Evolutionary conservation across 2,888 invertebrate species (phyloP).

Genomic region (Apotomis capreana): DNA sequence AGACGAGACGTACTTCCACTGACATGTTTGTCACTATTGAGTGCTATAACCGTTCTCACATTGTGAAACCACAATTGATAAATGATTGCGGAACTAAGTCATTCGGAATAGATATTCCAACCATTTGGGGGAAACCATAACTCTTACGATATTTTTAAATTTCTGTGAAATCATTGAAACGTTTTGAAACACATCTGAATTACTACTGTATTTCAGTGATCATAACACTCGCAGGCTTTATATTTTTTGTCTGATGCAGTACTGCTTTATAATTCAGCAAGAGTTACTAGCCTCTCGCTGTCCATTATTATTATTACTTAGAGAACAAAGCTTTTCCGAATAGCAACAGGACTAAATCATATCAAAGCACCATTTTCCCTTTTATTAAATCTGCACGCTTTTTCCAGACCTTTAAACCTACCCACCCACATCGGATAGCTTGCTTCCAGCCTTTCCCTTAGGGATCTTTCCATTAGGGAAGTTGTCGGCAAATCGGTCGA

Average conservation of each 20-base stretch:
- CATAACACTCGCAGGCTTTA: not conserved
- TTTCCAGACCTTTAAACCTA: not conserved
- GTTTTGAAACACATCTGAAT: not conserved
- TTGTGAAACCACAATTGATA: slow-evolving; percentile 24
- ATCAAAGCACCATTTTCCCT: slow-evolving; percentile 20
- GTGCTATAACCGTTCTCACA: slow-evolving; percentile 4
- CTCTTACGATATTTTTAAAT: too few relatives aligned
- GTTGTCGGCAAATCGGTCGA: slow-evolving; percentile 51
- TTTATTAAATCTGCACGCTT: slow-evolving; percentile 26
- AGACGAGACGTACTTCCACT: slow-evolving; percentile 51
- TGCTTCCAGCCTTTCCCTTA: slow-evolving; percentile 43
- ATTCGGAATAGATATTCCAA: slow-evolving; percentile 7
- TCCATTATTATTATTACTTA: not conserved
- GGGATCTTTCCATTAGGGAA: slow-evolving; percentile 51
- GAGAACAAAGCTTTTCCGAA: not conserved
- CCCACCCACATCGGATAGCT: slow-evolving; percentile 7
- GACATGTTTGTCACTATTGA: slow-evolving; percentile 20
- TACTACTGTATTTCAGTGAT: not conserved
- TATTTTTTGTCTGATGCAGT: not conserved
- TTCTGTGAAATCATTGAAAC: too few relatives aligned
- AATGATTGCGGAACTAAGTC: slow-evolving; percentile 8
- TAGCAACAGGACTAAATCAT: slow-evolving; percentile 5
- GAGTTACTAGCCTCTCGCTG: not conserved
- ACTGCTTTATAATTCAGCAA: not conserved
- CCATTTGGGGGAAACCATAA: too few relatives aligned